Conservation (phyloP, 37 sponge, comb jelly and placozoan species). For the Eunapius fragilis region DNA sequence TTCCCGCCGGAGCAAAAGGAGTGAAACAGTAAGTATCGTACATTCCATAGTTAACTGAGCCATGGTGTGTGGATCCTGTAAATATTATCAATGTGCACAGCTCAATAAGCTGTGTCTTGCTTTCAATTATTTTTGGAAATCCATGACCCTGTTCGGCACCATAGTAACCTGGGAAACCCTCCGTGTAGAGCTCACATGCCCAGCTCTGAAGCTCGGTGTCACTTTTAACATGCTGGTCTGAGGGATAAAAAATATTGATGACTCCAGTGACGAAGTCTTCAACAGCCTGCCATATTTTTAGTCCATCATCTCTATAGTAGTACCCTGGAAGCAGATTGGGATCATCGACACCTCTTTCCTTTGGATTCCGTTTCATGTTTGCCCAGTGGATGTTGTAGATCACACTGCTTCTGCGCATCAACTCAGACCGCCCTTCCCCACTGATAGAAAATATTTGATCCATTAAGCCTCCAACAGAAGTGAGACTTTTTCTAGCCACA, state of each 20-base stretch:
- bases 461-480: constrained; percentile 44
- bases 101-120: constrained; percentile 43
- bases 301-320: constrained; percentile 81
- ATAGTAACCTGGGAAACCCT: constrained; percentile 47
- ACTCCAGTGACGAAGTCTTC: constrained; percentile 37
- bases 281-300: constrained; percentile 65
- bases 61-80: constrained; percentile 59
- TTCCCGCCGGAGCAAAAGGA: constrained; percentile 65
- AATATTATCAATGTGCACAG: constrained; percentile 72
- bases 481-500: constrained; percentile 26
- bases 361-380: constrained; percentile 17
- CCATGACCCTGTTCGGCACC: constrained; percentile 28
- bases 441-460: constrained; percentile 55
- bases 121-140: constrained; percentile 45
- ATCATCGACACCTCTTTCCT: constrained; percentile 68
- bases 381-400: constrained; percentile 22
- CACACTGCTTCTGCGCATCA: neutral
- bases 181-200: constrained; percentile 30
- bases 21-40: constrained; percentile 51
- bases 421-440: constrained; percentile 25
- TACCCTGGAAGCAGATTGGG: constrained; percentile 54
- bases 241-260: constrained; percentile 40
- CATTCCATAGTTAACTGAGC: constrained; percentile 80
- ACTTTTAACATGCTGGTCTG: constrained; percentile 32
- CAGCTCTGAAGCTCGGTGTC: constrained; percentile 53